Base-by-base conservation (phyloP, 2,113 vertebrate species). In the Spheniscus mendiculus region DNA sequence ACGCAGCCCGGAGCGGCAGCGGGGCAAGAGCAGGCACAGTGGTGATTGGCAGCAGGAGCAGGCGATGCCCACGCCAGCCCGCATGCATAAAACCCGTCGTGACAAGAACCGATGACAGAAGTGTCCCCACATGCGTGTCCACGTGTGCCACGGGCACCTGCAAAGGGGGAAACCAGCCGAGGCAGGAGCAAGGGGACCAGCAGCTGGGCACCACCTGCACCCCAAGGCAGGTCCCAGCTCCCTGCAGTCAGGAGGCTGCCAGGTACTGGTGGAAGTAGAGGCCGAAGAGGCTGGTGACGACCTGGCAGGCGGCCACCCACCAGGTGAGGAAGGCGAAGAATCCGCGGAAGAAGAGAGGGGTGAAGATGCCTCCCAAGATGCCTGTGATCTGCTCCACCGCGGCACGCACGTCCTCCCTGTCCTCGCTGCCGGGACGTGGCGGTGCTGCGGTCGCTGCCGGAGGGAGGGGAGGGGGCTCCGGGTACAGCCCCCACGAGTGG, bases 241-340 rank as follows among this genome's bases (percentile, higher is more conserved):
- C 19, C 38, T 36, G 29, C 45, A 3, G 49, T 96, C 98, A 99
- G 84, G 98, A 99, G 36, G 98, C 97, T 40, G 98, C 98, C 76
- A 99, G 98, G 95, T 99, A 99, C 98, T 99, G 99, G 97, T 99
- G 99, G 98, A 99, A 99, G 93, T 99, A 99, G 92, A 99, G 98
- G 49, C 99, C 99, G 0, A 99, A 99, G 91, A 99, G 98, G 81
- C 99, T 99, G 97, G 99, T 98, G 96, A 99, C 97, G 8, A 99
- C 97, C 97, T 99, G 99, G 97, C 99, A 99, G 92, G 98, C 98
- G 0, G 99, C 99, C 26, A 99, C 98, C 99, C 99, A 99, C 99
- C 99, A 99, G 34, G 99, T 98, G 89, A 99, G 95, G 97, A 99
- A 99, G 90, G 99, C 98, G 3, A 99, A 99, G 74, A 99, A 87